Base-by-base conservation (phyloP, 2,113 vertebrate species). In the Theristicus caerulescens region DNA sequence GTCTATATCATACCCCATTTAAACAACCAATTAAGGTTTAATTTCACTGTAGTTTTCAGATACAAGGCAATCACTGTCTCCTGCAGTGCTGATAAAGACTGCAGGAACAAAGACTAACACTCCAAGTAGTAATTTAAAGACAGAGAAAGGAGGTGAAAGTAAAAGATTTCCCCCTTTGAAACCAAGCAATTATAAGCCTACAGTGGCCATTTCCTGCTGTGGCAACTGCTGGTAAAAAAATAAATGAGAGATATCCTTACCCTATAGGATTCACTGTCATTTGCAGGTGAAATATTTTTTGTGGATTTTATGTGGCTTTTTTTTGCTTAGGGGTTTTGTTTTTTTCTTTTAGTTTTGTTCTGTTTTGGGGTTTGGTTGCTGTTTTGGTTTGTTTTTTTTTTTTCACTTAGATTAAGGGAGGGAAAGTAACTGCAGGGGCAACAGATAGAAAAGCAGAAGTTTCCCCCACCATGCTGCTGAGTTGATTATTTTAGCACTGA, bases 11-110 rank as follows among this genome's bases (percentile, higher is more conserved):
- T 86, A 95, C 21, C 32, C 73, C 10, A 5, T 88, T 95, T 88
- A 95, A 96, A 94, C 82, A 95, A 76, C 55, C 85, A 96, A 96
- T 97, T 97, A 97, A 97, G 73, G 92, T 94, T 96, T 97, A 96
- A 95, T 94, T 97, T 97, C 91, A 88, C 71, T 80, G 82, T 92
- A 76, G 77, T 92, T 92, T 93, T 91, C 96, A 95, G 91, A 92
- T 93, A 94, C 27, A 26, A 93, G 67, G 82, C 77, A 96, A 94
- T 97, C 94, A 83, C 82, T 92, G 92, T 94, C 94, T 96, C 88
- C 88, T 93, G 83, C 85, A 69, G 77, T 69, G 94, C 82, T 4
- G 73, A 96, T 96, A 97, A 97, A 83, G 91, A 80, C 92, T 87
- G 83, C 70, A 78, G 93, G 72, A 94, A 91, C 91, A 97, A 96